Evolutionary conservation across 2,888 invertebrate genomes (phyloP), one percentile per base, ranked within the genome.

Genomic region (Chrysolina oricalcia): DNA sequence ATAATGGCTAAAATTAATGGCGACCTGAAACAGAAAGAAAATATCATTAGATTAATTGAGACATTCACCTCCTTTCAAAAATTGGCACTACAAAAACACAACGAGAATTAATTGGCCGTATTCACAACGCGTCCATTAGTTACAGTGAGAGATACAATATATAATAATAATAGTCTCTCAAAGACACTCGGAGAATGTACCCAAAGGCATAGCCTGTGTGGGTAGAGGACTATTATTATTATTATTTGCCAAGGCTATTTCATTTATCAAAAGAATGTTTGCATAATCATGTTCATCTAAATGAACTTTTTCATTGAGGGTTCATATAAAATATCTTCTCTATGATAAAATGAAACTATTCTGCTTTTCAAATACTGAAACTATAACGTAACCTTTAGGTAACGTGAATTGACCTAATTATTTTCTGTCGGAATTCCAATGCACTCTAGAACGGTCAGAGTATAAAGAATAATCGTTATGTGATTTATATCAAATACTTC

Each of bases 1-100:
- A 92, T 88, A 86, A 92, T 90, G 84, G 90, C 87, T 86, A 92
- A 87, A 86, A 92, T 90, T 88, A 91, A 90, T 88, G 92, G 90
- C 88, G 91, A 91, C 90, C 93, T 93, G 91, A 56, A 92, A 92
- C 82, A 86, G 86, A 87, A 86, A 84, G 82, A 77, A 82, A 75
- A 75, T 78, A 43, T 19, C 13, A 48, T 73, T 59, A 66, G 53
- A 72, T 59, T 56, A 4, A 40, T 66, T n/a, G 62, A 70, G 50
- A 62, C 56, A 59, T 43, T 59, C 43, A 66, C 66, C 48, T 46
- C 23, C 15, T 48, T 64, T 40, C 64, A 21, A 13, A 17, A 63
- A 63, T 43, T 43, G 64, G 64, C 41, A 64, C 11, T 40, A 19
- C 9, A 3, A 13, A 21, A 43, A 64, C 15, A 35, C 53, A 53